Evolutionary conservation across 2,888 invertebrate species (phyloP), one percentile per base, ranked within the genome.

Genomic region (Craniophora ligustri): DNA sequence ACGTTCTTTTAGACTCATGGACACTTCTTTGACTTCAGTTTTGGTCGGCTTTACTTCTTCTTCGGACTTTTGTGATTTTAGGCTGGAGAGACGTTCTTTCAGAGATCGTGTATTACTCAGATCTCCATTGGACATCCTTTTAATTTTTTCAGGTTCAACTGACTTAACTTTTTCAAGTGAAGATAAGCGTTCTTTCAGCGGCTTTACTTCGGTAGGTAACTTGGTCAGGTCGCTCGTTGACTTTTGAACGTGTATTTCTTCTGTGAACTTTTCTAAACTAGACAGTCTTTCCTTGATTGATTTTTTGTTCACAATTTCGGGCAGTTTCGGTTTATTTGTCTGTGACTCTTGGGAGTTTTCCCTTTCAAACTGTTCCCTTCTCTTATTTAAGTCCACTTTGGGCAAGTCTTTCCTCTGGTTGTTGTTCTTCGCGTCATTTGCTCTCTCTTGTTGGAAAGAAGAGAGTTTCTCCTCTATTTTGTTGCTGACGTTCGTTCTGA

Each of bases 311-410:
- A 93, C 89, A 64, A 96, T 95, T 75, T 96, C 95, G 84, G 95
- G 94, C 72, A 92, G 75, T 74, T 95, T 95, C 62, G 94, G 88
- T 78, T 94, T 91, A 66, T 88, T 94, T 42, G 82, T 83, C 74
- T 89, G 91, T 55, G 88, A 81, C 78, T 95, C 94, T 67, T 90
- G 92, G 26, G 94, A 93, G 71, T 94, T 94, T 72, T 95, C 95
- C 71, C 95, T 95, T 85, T 98, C 97, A 76, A 98, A 98, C 57
- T 98, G 95, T 85, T 97, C 97, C 74, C 97, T 95, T 72, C 97
- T 94, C 88, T 97, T 97, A 53, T 95, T 94, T 68, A 98, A 96
- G 82, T 97, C 96, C 16, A 97, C 96, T 93, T 97, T 97, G n/a
- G 96, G 96, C 58, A 96, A 89, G 76, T 95, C 94, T 75, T 94